Evolutionary conservation across 1,140 invertebrate genomes (phyloP).

Genomic region (Schlechtendalia chinensis): DNA sequence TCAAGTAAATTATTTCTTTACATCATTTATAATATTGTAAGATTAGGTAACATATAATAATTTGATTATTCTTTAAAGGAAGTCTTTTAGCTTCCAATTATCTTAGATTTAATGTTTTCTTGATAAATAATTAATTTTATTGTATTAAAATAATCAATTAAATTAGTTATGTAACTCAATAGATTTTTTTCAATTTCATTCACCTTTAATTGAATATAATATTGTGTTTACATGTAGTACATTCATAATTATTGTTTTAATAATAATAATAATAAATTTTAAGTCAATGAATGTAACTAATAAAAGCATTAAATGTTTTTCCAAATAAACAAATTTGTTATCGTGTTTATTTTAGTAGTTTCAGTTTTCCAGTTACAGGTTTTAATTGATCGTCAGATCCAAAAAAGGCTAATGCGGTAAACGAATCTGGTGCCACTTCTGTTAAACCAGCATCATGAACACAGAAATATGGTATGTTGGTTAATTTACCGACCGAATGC

Average conservation of each 20-base stretch:
- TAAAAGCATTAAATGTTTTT: constrained; percentile 26
- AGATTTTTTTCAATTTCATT: constrained; percentile 1
- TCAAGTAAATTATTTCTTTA: constrained; percentile 36
- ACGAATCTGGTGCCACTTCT: constrained; percentile 8
- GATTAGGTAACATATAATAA: constrained; percentile 1
- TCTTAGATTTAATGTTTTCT: constrained; percentile 19
- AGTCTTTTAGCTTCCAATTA: background rate
- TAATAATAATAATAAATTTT: background rate
- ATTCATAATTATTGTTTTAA: constrained; percentile 25
- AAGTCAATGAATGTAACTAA: constrained; percentile 22
- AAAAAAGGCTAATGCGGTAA: constrained; percentile 38
- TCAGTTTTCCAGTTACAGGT: constrained; percentile 39
- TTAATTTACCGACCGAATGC: background rate
- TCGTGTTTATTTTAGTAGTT: constrained; percentile 33
- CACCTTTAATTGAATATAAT: background rate
- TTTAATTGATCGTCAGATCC: constrained; percentile 16
- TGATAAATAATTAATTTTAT: constrained; percentile 13
- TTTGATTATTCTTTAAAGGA: background rate
- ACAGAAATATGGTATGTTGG: constrained; percentile 22
- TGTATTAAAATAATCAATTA: constrained; percentile 27
- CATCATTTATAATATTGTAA: background rate
- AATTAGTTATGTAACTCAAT: constrained; percentile 4
- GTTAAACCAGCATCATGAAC: constrained; percentile 26
- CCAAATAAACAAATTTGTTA: background rate
- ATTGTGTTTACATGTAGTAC: constrained; percentile 26